Base-by-base conservation (phyloP, 30 jellyfish, hydroid and myxozoan genomes). In the Rhopilema esculentum region DNA sequence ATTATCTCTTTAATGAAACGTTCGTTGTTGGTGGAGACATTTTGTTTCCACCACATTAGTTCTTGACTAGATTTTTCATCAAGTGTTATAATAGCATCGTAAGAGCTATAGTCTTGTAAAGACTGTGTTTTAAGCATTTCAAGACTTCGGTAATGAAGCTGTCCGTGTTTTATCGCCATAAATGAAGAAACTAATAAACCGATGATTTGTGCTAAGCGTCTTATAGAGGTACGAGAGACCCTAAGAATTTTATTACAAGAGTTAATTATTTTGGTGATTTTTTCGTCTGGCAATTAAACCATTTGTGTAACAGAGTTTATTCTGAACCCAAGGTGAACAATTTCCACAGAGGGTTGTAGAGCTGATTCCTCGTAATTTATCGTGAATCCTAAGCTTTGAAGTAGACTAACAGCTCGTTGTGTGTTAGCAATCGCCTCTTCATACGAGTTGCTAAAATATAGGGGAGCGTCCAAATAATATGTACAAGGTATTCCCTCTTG, bases 141-240 rank as follows among this genome's bases (percentile, higher is more conserved):
- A 61, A 61, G 70, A 26, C 23, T 6, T 23, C 70, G 17, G 23
- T 61, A 61, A 61, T 61, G 70, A 23, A 61, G 23, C 70, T 61
- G 70, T 61, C 70, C 12, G 70, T 61, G 70, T 61, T 61, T 61
- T 26, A 61, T 26, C 1, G 70, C 75, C 75, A 66, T 66, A 12
- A 18, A 66, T 26, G 49, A 66, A 21, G 75, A 66, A 29, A 66
- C 75, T 29, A 66, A 66, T 21, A 66, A 29, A 17, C 75, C 29
- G 1, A 66, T 66, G 1, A 29, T 21, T 0, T 66, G 15, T 1
- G 75, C 75, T 66, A 66, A 21, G 49, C 31, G 48, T 27, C 75
- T 26, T 16, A 21, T 66, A 16, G 75, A 21, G 12, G 75, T 66
- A 9, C 48, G 21, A 7, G 75, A 2, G 57, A 12, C 12, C 12